Evolutionary conservation across 2,113 vertebrate genomes (phyloP).

Genomic region (Cairina moschata): DNA sequence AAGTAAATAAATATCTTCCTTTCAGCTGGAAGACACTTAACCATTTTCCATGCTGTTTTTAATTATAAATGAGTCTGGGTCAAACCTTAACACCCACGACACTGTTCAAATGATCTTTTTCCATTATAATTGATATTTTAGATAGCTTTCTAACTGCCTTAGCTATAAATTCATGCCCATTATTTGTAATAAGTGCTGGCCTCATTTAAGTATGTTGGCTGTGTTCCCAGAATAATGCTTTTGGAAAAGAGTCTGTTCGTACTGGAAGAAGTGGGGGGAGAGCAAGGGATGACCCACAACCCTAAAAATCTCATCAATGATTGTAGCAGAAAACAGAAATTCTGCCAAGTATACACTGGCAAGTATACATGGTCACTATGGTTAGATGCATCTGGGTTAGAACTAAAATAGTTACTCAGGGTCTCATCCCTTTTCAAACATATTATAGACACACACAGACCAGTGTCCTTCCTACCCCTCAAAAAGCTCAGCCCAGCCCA

Average conservation of each 20-base stretch:
- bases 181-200: conserved; percentile 51
- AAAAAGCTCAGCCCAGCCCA: neutral
- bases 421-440: neutral
- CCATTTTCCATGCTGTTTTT: conserved; percentile 11
- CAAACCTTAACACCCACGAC: neutral
- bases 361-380: neutral
- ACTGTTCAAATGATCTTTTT: conserved; percentile 14
- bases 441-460: neutral
- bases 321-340: neutral
- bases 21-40: conserved; percentile 2
- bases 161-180: conserved; percentile 54
- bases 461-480: neutral
- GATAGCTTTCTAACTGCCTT: conserved; percentile 22
- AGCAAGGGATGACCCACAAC: neutral
- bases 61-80: conserved; percentile 41
- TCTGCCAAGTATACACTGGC: neutral
- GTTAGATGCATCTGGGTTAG: neutral
- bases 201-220: conserved; percentile 42
- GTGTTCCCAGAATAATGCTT: conserved; percentile 59
- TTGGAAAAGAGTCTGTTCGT: conserved; percentile 19
- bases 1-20: neutral
- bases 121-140: conserved; percentile 59
- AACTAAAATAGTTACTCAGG: neutral
- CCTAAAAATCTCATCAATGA: conserved; percentile 21
- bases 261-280: neutral